Percentiles rank a stretch among this genome's conserved stretches.
Evolutionary conservation across 2,113 vertebrate genomes (phyloP).

Genomic region (Pterophyllum scalare): DNA sequence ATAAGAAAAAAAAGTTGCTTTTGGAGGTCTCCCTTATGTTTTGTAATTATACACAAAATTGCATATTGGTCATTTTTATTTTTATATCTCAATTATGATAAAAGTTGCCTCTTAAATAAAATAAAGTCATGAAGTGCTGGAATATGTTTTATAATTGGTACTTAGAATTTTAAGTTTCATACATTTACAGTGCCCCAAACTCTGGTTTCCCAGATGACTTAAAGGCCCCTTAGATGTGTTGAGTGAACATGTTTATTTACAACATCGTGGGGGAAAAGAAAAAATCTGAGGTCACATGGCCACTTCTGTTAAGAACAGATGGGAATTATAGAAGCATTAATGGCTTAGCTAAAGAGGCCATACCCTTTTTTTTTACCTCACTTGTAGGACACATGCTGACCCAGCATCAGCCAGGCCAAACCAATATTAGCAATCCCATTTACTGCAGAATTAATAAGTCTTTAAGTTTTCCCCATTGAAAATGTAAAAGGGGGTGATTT

Average conservation of each 20-base stretch:
- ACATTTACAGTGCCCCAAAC: neutral
- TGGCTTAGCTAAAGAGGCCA: conserved; percentile 48
- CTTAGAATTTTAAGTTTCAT: neutral
- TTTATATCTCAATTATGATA: neutral
- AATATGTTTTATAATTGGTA: too few relatives aligned
- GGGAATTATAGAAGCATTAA: conserved; percentile 49
- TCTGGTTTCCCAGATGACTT: neutral
- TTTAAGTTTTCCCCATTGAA: too few relatives aligned
- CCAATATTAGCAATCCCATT: neutral
- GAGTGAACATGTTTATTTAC: neutral
- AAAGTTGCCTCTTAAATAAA: neutral
- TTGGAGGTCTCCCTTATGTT: rapidly evolving
- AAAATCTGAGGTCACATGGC: neutral
- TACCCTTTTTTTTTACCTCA: neutral
- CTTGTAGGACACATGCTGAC: conserved; percentile 32
- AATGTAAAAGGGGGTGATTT: neutral
- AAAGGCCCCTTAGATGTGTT: neutral
- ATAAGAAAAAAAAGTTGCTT: neutral
- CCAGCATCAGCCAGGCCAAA: neutral
- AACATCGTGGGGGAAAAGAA: neutral
- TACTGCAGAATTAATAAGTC: neutral
- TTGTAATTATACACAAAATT: neutral
- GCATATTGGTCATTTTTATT: neutral
- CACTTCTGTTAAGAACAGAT: conserved; percentile 33
- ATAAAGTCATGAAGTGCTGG: neutral